Evolutionary conservation across 2,888 invertebrate species (phyloP), one percentile per base, ranked within the genome.

Genomic region (Polyploca ridens): DNA sequence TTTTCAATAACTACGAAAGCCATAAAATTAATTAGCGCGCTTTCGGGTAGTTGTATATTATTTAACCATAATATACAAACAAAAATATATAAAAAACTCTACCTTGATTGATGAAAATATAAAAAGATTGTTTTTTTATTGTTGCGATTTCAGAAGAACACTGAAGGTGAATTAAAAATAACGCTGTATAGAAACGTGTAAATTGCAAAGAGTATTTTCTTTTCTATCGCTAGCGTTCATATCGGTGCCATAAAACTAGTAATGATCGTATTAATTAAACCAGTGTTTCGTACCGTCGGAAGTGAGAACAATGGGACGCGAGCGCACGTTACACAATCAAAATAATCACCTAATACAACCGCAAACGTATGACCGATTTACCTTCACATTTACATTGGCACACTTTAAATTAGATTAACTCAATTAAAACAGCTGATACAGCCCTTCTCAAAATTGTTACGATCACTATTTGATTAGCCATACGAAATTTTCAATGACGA

Each of bases 221-320:
- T 58, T 63, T 58, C 16, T 67, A 70, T 70, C 57, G 66, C 19
- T 19, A 54, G 16, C 16, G 54, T 54, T 58, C 67, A 62, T 58
- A 59, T 62, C 59, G 16, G 33, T 64, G 46, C 54, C 54, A 54
- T 54, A 54, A 54, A 54, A 54, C 54, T 54, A 62, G 44, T 62
- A 64, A 63, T 64, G 19, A 60, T 58, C 14, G n/a, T 59, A 58
- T n/a, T 60, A 70, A 74, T 69, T 44, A 64, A 68, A 38, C 62
- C 62, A 54, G 60, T 60, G 64, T 62, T 64, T 58, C 66, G n/a
- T 60, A 61, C 64, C 58, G 58, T 63, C 67, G 62, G 64, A 66
- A 64, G 65, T 66, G 64, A 69, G 75, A 82, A 86, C 87, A 84
- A 84, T 83, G 66, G 76, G 67, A 72, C 70, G 72, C 68, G 62